Conservation (phyloP, 2,797 vertebrate species). For the Manis crassicaudata region DNA sequence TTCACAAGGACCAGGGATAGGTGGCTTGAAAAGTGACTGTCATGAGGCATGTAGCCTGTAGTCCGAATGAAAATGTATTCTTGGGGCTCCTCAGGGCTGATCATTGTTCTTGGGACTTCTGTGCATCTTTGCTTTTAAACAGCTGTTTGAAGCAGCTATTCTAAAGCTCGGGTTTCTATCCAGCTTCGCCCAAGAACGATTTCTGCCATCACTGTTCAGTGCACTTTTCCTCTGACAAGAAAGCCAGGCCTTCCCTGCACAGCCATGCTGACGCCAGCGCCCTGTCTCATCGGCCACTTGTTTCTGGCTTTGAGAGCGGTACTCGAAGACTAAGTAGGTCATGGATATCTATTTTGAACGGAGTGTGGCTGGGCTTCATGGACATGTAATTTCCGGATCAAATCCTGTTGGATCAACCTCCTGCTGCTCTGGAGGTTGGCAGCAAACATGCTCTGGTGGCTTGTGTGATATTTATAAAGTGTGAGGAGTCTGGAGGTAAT, state of each 20-base stretch:
- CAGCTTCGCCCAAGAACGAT: not conserved
- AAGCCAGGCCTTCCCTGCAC: not conserved
- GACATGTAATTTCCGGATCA: slow-evolving; percentile 68
- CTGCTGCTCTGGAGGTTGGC: slow-evolving; percentile 38
- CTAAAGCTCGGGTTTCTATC: not conserved
- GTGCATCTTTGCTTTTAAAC: not conserved
- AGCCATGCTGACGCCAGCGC: not conserved
- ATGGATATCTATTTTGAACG: slow-evolving; percentile 62
- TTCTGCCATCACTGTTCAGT: not conserved
- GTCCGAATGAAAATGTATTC: not conserved
- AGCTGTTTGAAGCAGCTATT: not conserved
- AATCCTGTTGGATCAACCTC: not conserved
- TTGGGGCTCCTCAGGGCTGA: not conserved
- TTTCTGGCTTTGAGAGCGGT: not conserved
- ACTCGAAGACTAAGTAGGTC: slow-evolving; percentile 68
- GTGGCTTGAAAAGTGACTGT: not conserved
- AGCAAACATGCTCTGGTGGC: not conserved
- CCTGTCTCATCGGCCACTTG: not conserved
- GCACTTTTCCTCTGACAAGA: not conserved
- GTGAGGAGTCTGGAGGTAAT: not conserved
- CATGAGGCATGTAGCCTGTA: not conserved
- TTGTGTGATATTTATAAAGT: slow-evolving; percentile 53
- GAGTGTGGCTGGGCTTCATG: not conserved
- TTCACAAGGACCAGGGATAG: not conserved
- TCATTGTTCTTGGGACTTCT: not conserved